Evolutionary conservation across 2,113 vertebrate genomes (phyloP), one percentile per base, ranked within the genome.

Genomic region (Hassar affinis): DNA sequence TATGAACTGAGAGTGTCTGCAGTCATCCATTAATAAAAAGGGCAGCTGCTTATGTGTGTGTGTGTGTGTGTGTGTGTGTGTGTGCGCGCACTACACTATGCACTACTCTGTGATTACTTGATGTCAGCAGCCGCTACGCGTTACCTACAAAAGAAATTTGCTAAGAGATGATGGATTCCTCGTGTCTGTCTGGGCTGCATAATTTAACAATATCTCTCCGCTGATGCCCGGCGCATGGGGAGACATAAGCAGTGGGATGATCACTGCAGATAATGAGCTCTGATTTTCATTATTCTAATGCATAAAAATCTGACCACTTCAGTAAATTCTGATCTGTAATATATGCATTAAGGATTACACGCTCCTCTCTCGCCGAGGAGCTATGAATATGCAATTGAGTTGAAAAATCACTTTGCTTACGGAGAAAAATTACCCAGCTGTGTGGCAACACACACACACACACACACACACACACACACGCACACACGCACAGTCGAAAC

Each of bases 311-410:
- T 51, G 80, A 85, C 83, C 75, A 84, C 85, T 87, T 83, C 51
- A 76, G 49, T 86, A 77, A 80, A 78, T 78, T 82, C 49, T 42
- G 30, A 72, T 51, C 71, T 83, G 72, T 83, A 84, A 89, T 83
- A 77, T 85, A 85, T 81, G 82, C 83, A 83, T 85, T 87, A 85
- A 75, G 52, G 77, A 86, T 85, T 80, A 79, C 79, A 68, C 79
- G 30, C 12, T 25, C 52, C 61, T 64, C 77, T 80, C 71, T 68
- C 71, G 27, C 64, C 30, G 78, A 68, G 47, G 22, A 72, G 45
- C 85, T 82, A 83, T 89, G 83, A 87, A 87, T 87, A 86, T 83
- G 86, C 83, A 89, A 89, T 83, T 75, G 82, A 81, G 51, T 52
- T 69, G 83, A 79, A 66, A 83, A 85, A 89, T 86, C 78, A 83